Base-by-base conservation (phyloP, 2,797 vertebrate genomes). In the Fratercula arctica region DNA sequence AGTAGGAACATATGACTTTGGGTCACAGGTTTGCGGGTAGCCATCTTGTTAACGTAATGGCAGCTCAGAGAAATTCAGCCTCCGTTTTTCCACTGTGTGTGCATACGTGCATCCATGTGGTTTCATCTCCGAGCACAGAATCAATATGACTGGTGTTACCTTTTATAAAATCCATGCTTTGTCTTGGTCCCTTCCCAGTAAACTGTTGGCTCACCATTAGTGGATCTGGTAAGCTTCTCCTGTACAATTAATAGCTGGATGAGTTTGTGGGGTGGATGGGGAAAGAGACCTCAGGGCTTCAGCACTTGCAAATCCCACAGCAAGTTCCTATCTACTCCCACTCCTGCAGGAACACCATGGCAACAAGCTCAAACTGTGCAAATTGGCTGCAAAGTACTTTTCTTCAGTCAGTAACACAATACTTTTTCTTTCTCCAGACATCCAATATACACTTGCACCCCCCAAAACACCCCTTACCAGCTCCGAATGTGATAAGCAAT, bases 351-450 rank as follows among this genome's bases (percentile, higher is more conserved):
- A 94, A 3, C 77, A 45, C 93, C 90, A 95, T 95, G 90, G 93
- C 70, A 96, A 96, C 93, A 3, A 88, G 87, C 86, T 97, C 87
- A 95, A 95, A 96, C 94, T 97, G 96, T 96, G 82, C 82, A 85
- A 95, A 64, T 87, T 97, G 97, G 96, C 96, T 94, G 94, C 90
- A 75, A 93, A 85, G 45, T 59, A 39, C n/a, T 94, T 96, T 95
- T 93, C 90, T 95, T 95, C 82, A 85, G 90, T 95, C 87, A 76
- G 96, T 95, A 95, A 97, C 93, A 96, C 92, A 94, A 93, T 87
- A 93, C 81, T 94, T 96, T 85, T 61, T 75, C 80, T 87, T 73
- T 67, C 90, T 86, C 19, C 56, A 82, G 29, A 29, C 84, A 73
- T 69, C 74, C 60, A 94, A 59, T 26, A 63, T 21, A 64, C 56